Conservation (phyloP, 2,888 invertebrate genomes). For the Torymus aiolomorphi region DNA sequence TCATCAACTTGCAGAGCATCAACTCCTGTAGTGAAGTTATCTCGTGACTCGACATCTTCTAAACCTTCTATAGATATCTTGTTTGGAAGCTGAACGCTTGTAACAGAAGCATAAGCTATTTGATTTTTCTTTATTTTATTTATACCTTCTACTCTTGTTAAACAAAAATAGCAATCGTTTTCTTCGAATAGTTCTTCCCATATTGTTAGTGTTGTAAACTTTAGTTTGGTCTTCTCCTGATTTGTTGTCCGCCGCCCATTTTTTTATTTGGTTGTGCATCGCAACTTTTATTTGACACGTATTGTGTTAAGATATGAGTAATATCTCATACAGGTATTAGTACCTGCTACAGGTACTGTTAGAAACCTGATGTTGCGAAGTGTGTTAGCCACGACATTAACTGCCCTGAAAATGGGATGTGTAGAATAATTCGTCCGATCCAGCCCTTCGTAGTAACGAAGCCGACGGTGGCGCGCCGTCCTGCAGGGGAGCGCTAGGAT, state of each 20-base stretch:
- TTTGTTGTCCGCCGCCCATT: no score
- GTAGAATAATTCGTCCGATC: conserved; percentile 5
- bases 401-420: conserved; percentile 21
- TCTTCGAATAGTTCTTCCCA: background rate
- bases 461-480: conserved; percentile 9
- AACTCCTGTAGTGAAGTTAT: background rate
- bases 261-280: no score
- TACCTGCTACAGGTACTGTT: no score
- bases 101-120: conserved; percentile 2
- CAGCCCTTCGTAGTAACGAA: conserved; percentile 14
- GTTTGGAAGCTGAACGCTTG: background rate
- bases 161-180: background rate
- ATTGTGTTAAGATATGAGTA: no score
- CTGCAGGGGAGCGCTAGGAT: conserved; percentile 12
- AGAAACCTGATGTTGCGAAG: background rate
- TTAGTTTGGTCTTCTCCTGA: no score
- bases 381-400: conserved; percentile 14
- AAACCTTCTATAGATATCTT: conserved; percentile 14
- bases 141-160: background rate
- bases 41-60: conserved; percentile 12
- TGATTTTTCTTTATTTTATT: conserved; percentile 13
- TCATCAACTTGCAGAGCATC: no score
- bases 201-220: background rate
- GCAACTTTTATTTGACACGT: no score
- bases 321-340: no score